Evolutionary conservation across 2,113 vertebrate genomes (phyloP).

Genomic region (Hypomesus transpacificus): DNA sequence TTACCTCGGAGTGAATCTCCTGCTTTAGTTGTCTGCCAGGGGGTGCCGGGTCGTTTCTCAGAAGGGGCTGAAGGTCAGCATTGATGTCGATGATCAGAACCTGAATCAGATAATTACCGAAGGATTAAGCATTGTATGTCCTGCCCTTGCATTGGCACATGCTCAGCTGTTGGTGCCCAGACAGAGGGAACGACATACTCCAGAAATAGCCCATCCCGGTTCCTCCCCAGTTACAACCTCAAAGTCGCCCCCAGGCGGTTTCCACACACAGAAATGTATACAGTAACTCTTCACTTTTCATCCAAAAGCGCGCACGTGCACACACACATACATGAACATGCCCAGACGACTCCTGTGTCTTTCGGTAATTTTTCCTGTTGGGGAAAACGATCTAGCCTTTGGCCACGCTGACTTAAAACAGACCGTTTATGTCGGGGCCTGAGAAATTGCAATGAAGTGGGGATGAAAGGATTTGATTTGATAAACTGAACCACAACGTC

Average conservation of each 20-base stretch:
- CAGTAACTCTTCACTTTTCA: neutral
- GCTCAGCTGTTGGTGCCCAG: conserved; percentile 60
- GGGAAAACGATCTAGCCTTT: too few species aligned
- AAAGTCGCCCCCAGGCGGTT: conserved; percentile 39
- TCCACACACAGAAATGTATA: conserved; percentile 2
- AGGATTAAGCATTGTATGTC: conserved; percentile 3
- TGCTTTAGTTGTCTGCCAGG: neutral
- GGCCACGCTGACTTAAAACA: too few species aligned
- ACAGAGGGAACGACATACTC: conserved; percentile 35
- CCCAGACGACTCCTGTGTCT: conserved; percentile 1
- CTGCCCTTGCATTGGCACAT: conserved; percentile 51
- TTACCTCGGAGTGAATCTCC: neutral
- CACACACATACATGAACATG: neutral
- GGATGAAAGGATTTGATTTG: neutral
- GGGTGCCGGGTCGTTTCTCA: neutral
- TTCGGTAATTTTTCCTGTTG: conserved; percentile 20
- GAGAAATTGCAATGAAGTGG: too few species aligned
- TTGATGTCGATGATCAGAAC: conserved; percentile 23
- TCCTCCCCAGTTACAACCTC: conserved; percentile 63
- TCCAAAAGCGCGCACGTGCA: neutral
- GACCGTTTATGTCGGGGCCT: too few species aligned
- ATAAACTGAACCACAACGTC: neutral
- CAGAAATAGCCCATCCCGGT: conserved; percentile 50
- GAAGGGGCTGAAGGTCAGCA: conserved; percentile 43
- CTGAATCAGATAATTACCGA: conserved; percentile 30